phyloP scores from a whole-genome alignment of 64 coral and sea anemone species.

The Montipora sp. region DNA sequence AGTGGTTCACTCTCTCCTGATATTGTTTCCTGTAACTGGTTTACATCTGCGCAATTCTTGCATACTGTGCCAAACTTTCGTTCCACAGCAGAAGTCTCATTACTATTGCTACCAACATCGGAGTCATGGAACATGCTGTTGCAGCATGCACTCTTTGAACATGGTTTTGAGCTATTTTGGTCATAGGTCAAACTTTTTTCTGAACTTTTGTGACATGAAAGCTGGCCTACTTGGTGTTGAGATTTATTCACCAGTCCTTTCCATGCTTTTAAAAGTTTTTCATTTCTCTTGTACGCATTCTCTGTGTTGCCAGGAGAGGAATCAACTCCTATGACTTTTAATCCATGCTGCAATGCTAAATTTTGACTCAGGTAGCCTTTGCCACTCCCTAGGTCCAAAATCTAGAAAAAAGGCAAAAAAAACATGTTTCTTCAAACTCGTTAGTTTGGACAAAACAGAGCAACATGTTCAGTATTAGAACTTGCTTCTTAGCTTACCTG shows the following conservation, averaged over 20 bases:
- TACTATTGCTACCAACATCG: neutral
- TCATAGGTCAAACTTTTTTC: no score
- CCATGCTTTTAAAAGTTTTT: slow-evolving; percentile 77
- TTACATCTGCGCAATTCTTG: neutral
- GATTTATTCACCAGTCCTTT: slow-evolving; percentile 44
- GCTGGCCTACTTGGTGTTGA: neutral
- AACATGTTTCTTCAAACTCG: neutral
- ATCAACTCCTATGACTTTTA: slow-evolving; percentile 82
- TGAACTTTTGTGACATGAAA: no score
- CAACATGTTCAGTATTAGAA: no score
- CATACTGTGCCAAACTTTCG: neutral
- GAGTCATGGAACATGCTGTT: neutral
- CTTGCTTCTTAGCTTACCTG: no score
- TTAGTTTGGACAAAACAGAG: no score
- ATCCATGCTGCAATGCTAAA: slow-evolving; percentile 73
- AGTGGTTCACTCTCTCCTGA: neutral
- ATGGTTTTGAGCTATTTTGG: neutral
- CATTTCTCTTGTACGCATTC: slow-evolving; percentile 83
- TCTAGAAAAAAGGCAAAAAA: slow-evolving; percentile 11
- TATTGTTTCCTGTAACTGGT: neutral
- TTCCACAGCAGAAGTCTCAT: neutral
- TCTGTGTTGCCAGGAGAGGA: slow-evolving; percentile 74
- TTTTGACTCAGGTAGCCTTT: slow-evolving; percentile 93
- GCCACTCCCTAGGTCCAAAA: slow-evolving; percentile 91
- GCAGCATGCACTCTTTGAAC: neutral